Base-by-base conservation (phyloP, 2,888 invertebrate species). In the Campopleginae sp. region DNA sequence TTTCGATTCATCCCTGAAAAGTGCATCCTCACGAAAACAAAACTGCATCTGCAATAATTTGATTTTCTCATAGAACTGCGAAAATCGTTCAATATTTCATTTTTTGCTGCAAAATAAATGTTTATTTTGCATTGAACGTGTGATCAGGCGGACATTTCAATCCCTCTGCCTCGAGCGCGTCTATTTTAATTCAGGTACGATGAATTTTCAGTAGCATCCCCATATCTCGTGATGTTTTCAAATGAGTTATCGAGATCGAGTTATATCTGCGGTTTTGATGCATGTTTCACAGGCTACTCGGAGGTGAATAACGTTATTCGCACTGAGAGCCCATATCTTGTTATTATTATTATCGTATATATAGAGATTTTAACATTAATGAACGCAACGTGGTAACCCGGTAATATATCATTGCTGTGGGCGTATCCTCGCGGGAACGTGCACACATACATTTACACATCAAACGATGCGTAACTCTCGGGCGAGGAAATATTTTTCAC, bases 351-450 rank as follows among this genome's bases (percentile, higher is more conserved):
- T 38, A 58, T 74, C 23, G n/a, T 66, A 74, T 79, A 51, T 51
- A 68, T 61, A 61, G 48, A 79, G 17, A 70, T 61, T 70, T 80
- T 54, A 80, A 72, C 80, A 82, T 85, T 85, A 85, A 85, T 82
- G 82, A 85, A 80, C 79, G 82, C 82, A 82, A 80, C 82, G 68
- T 74, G 51, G 85, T 82, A 80, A 80, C 77, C 66, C 38, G 51
- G 82, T 77, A 74, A 85, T 85, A 82, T 85, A 85, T 85, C 82
- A 85, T 80, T 77, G 85, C 82, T 74, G 85, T 82, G 85, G 85
- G 85, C 85, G 85, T 85, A 85, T 68, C 82, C 85, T 77, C 80
- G 38, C 58, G 85, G 82, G 81, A 31, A 82, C 54, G 61, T 3
- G 23, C 72, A 33, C 58, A 74, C 44, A 51, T 48, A 33, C 33